Evolutionary conservation across 2,888 invertebrate species (phyloP).

Genomic region (Ormyrus labotus): DNA sequence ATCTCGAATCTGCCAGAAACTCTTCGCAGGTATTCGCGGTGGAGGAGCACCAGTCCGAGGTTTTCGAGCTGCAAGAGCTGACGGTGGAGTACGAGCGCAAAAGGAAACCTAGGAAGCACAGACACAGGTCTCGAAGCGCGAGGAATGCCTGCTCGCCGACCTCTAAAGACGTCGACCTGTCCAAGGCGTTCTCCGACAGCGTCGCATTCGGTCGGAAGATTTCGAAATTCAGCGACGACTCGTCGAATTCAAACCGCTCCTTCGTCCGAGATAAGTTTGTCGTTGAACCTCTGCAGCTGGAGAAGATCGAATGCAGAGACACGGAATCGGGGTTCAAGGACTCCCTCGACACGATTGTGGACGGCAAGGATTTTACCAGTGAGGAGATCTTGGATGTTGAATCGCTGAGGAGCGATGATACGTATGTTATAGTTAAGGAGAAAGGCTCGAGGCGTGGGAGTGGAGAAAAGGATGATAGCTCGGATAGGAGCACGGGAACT

Average conservation of each 20-base stretch:
- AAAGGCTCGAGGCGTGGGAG: conserved; percentile 16
- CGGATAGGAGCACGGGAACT: conserved; percentile 64
- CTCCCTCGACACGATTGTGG: conserved; percentile 43
- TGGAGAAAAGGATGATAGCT: conserved; percentile 51
- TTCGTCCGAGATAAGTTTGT: conserved; percentile 1
- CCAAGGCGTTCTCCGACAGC: conserved; percentile 60
- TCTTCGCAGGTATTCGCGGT: conserved; percentile 18
- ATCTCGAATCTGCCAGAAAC: conserved; percentile 58
- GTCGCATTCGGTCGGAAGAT: conserved; percentile 37
- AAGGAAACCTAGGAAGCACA: conserved; percentile 16
- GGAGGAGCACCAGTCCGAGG: conserved; percentile 6
- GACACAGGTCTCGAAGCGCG: conserved; percentile 53
- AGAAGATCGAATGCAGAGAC: conserved; percentile 24
- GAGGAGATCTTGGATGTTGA: conserved; percentile 50
- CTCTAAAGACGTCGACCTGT: conserved; percentile 22
- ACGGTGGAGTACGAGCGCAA: not conserved
- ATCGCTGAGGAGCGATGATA: conserved; percentile 62
- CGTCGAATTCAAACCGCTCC: conserved; percentile 41
- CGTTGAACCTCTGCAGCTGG: conserved; percentile 34
- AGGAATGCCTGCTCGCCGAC: conserved; percentile 54
- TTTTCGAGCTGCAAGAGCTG: conserved; percentile 38
- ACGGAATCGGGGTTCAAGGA: conserved; percentile 46
- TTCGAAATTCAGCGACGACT: conserved; percentile 50
- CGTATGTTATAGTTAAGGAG: conserved; percentile 61
- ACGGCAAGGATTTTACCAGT: conserved; percentile 40